phyloP scores from a whole-genome alignment of 2,888 invertebrate species.

The Subacronicta megacephala region DNA sequence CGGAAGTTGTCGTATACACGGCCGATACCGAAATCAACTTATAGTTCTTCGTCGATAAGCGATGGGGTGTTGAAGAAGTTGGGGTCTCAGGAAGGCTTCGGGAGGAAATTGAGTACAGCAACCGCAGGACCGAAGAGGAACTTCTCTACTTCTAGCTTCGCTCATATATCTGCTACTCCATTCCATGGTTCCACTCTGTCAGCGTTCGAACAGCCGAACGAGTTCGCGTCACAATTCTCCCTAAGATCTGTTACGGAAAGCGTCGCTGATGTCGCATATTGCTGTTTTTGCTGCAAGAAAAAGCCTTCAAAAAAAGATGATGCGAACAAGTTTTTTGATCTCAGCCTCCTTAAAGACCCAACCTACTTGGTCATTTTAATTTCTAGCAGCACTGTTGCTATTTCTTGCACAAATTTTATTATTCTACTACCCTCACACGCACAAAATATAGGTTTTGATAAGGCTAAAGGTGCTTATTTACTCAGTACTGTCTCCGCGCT shows the following conservation, averaged over 20 bases:
- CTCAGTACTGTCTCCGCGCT: slow-evolving; percentile 95
- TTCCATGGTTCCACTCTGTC: slow-evolving; percentile 96
- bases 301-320: slow-evolving; percentile 69
- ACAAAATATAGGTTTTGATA: slow-evolving; percentile 92
- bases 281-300: slow-evolving; percentile 81
- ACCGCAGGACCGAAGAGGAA: slow-evolving; percentile 89
- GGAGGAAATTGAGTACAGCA: slow-evolving; percentile 73
- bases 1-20: slow-evolving; percentile 77
- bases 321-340: slow-evolving; percentile 92
- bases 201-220: slow-evolving; percentile 92
- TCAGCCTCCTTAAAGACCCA: slow-evolving; percentile 92
- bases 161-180: slow-evolving; percentile 93
- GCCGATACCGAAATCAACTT: slow-evolving; percentile 73
- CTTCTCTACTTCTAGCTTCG: slow-evolving; percentile 94
- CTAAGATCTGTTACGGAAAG: slow-evolving; percentile 91
- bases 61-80: slow-evolving; percentile 86
- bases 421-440: slow-evolving; percentile 95
- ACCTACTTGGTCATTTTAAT: slow-evolving; percentile 94
- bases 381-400: slow-evolving; percentile 95
- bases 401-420: slow-evolving; percentile 96
- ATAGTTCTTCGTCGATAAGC: slow-evolving; percentile 90
- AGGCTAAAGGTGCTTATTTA: slow-evolving; percentile 92
- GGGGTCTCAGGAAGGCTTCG: slow-evolving; percentile 79
- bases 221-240: slow-evolving; percentile 94
- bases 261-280: slow-evolving; percentile 84